phyloP scores from a whole-genome alignment of 37 sponge, comb jelly and placozoan species.

The Halisarca cf. caerulea region DNA sequence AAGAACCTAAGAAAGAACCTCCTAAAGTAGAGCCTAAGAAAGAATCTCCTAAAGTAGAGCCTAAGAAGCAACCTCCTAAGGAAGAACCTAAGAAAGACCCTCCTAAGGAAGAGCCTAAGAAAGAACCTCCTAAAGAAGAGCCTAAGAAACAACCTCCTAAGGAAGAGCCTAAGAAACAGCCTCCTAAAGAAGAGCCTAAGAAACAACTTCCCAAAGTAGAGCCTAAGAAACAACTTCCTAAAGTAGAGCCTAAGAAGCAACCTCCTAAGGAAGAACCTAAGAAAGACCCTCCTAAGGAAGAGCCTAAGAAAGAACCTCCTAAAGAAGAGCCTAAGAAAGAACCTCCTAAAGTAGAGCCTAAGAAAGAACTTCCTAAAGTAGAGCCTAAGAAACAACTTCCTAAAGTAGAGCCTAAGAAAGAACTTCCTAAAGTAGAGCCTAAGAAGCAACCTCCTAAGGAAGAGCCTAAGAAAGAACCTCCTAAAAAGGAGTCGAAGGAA shows the following conservation, averaged over 20 bases:
- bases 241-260: background rate
- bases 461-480: background rate
- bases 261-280: background rate
- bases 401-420: background rate
- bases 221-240: background rate
- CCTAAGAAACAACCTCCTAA: no score
- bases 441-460: conserved; percentile 4
- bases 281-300: background rate
- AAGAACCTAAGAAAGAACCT: no score
- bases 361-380: background rate
- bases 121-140: no score
- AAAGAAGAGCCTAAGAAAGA: background rate
- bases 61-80: no score
- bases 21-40: no score
- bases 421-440: background rate
- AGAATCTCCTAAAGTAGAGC: no score
- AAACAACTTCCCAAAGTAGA: background rate
- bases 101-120: no score
- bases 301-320: background rate
- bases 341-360: background rate
- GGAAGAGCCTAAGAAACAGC: no score
- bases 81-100: no score
- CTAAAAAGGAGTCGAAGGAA: background rate
- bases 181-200: background rate
- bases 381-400: background rate